phyloP scores from a whole-genome alignment of 2,797 vertebrate species.

The Hoplostethus mediterraneus region DNA sequence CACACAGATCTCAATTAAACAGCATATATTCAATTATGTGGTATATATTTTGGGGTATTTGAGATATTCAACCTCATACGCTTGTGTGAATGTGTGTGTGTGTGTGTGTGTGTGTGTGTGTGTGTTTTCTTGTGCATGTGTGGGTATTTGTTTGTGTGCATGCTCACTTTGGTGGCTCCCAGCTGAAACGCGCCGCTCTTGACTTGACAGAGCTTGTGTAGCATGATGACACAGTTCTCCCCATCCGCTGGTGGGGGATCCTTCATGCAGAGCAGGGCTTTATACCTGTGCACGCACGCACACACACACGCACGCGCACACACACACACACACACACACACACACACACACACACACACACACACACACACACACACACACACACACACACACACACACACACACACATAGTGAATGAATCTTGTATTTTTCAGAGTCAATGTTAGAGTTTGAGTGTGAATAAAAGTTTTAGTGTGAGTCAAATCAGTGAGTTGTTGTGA shows the following conservation, averaged over 20 bases:
- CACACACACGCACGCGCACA: not conserved
- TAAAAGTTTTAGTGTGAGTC: too few species aligned
- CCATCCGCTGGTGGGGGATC: slow-evolving; percentile 86
- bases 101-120: slow-evolving; percentile 14
- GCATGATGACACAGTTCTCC: slow-evolving; percentile 89
- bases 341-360: not conserved
- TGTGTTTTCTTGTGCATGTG: slow-evolving; percentile 22
- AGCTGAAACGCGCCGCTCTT: slow-evolving; percentile 88
- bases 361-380: slow-evolving; percentile 19
- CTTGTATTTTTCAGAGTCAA: too few species aligned
- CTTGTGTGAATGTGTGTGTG: slow-evolving; percentile 1
- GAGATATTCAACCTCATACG: not conserved
- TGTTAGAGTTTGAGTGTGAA: too few species aligned
- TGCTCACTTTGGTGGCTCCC: slow-evolving; percentile 92
- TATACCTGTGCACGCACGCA: slow-evolving; percentile 86
- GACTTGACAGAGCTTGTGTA: slow-evolving; percentile 89
- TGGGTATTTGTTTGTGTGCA: slow-evolving; percentile 5
- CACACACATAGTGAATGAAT: too few species aligned
- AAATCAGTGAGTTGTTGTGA: too few species aligned
- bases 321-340: too few species aligned
- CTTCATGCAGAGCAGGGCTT: slow-evolving; percentile 89
- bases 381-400: not conserved
- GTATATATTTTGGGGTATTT: not conserved
- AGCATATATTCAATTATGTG: not conserved
- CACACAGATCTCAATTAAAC: not conserved